phyloP scores from a whole-genome alignment of 2,888 invertebrate species.

The Priocnemis perturbator region DNA sequence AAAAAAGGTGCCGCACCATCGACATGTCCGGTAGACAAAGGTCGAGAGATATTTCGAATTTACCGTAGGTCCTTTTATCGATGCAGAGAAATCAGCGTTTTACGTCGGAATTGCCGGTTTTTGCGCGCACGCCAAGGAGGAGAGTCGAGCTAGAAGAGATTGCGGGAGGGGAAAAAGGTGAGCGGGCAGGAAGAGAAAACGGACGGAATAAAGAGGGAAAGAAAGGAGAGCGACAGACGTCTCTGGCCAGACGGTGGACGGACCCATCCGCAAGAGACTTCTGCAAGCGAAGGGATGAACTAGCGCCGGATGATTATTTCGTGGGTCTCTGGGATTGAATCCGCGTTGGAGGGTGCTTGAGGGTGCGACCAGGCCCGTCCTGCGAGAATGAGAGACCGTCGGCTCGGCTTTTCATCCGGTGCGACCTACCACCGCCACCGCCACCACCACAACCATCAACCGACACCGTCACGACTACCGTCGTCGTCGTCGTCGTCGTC shows the following conservation, averaged over 20 bases:
- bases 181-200: conserved; percentile 10
- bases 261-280: conserved; percentile 63
- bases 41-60: neutral
- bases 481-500: conserved; percentile 25
- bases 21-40: neutral
- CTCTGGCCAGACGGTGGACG: conserved; percentile 53
- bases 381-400: conserved; percentile 63
- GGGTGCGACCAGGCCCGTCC: conserved; percentile 62
- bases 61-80: too few relatives aligned
- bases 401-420: conserved; percentile 64
- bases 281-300: conserved; percentile 70
- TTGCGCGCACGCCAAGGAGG: conserved; percentile 16
- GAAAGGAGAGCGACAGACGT: conserved; percentile 46
- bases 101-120: conserved; percentile 52
- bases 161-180: neutral
- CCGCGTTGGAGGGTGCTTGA: conserved; percentile 71
- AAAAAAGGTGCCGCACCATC: too few relatives aligned
- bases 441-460: conserved; percentile 1
- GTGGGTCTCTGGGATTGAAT: conserved; percentile 71
- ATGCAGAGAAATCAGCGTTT: conserved; percentile 24
- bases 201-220: conserved; percentile 20
- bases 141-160: too few relatives aligned
- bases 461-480: conserved; percentile 28
- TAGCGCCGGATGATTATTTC: conserved; percentile 71
- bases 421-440: conserved; percentile 33